Evolutionary conservation across 2,113 vertebrate species (phyloP), one percentile per base, ranked within the genome.

Genomic region (Rhynchomys soricoides): DNA sequence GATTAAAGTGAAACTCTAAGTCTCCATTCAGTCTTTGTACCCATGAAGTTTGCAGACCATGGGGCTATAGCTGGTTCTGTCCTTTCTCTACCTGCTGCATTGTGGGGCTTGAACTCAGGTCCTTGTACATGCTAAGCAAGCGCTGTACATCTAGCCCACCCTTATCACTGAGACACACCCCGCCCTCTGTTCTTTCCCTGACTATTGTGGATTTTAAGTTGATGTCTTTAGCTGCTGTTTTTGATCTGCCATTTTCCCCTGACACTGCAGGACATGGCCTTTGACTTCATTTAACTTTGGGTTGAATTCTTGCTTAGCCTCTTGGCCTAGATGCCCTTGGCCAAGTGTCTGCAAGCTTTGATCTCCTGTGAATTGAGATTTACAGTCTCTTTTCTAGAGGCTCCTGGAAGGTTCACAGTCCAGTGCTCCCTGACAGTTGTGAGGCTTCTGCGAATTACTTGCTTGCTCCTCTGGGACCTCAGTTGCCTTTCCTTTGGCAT

Each of bases 1-100:
- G 86, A 55, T 71, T 59, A n/a, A 17, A 21, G 3, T 17, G 43
- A 48, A 93, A 57, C 26, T 37, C 71, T 70, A 10, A 22, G 34
- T 83, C 50, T 62, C 70, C n/a, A 87, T 43, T 94, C 48, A 74
- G 59, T 86, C n/a, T 93, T 57, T 92, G 64, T 90, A 75, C n/a
- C 52, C 52, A 0, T 7, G 62, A 91, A 93, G 93, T 10, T 88
- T 81, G 24, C 10, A 55, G 8, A 92, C n/a, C 31, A 62, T 55
- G 66, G 29, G 79, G 19, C 2, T 40, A 12, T 8, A 82, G 52
- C 52, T 8, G 37, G 37, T 40, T 17, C 24, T 62, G 43, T 15
- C 48, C 24, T 31, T 16, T 12, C 37, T 26, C 29, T 52, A 34
- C 22, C 22, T 37, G n/a, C 10, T 4, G 55, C 16, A 64, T 3